These are phyloP conservation scores for Arenaria interpres DNA, from an alignment of 2,113 vertebrate genomes.

Conservation along the genomic window DNA sequence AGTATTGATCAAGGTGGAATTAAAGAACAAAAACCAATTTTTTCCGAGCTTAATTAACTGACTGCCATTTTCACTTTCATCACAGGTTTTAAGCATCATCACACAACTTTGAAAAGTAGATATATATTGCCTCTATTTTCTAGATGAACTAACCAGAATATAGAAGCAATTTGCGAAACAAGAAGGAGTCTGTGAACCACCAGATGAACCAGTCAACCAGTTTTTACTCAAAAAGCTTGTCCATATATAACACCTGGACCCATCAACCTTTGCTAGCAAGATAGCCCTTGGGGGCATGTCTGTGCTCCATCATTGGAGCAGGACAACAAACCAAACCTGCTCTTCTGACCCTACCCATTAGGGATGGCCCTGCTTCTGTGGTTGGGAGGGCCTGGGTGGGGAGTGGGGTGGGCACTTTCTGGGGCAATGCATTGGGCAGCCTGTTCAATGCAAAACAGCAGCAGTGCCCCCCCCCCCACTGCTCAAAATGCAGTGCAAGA, in stretches of 20 bases:
- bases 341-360: background rate
- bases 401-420: background rate
- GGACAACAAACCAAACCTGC: background rate
- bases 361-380: background rate
- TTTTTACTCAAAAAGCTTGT: background rate
- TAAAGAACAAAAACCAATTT: background rate
- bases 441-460: background rate
- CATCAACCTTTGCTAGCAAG: no score
- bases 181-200: background rate
- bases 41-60: background rate
- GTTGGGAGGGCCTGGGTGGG: background rate
- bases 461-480: background rate
- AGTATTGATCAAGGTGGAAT: background rate
- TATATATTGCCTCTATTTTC: background rate
- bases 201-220: background rate
- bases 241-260: background rate
- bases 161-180: background rate
- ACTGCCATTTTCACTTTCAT: background rate
- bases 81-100: background rate
- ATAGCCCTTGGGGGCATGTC: background rate
- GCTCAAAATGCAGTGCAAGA: background rate
- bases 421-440: background rate
- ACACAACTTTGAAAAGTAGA: background rate
- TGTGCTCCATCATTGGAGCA: background rate
- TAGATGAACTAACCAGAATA: background rate